Percentiles rank a stretch among this genome's conserved stretches.
Conservation (phyloP, 2,113 vertebrate species). For the human region DNA sequence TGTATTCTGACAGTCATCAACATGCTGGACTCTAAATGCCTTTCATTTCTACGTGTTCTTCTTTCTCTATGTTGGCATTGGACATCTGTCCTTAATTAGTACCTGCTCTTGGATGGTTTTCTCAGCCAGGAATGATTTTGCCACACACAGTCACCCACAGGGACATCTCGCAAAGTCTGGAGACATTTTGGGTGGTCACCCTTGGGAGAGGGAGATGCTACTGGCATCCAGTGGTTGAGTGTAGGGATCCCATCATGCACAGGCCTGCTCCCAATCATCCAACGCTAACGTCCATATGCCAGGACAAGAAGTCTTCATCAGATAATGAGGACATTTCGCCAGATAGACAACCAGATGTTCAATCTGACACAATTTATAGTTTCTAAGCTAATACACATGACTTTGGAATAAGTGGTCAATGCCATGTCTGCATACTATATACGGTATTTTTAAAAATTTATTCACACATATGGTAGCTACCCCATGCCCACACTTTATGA, state of each 20-base stretch:
- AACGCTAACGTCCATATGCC: accelerated
- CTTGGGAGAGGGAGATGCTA: no score
- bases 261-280: no score
- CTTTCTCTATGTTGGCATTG: accelerated
- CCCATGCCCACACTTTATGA: accelerated
- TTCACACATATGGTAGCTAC: no score
- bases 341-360: no score
- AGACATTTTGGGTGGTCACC: background rate
- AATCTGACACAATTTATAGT: background rate
- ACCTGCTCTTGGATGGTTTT: background rate
- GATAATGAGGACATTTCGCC: accelerated
- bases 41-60: background rate
- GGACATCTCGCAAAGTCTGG: background rate
- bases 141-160: accelerated
- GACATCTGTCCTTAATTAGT: background rate
- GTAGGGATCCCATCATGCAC: background rate
- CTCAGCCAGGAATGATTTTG: background rate
- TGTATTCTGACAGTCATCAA: background rate
- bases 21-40: background rate
- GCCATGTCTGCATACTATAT: accelerated
- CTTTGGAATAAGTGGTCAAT: background rate
- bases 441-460: background rate
- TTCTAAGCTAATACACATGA: accelerated
- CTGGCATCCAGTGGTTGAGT: background rate
- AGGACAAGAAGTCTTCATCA: no score